Evolutionary conservation across 1,140 invertebrate species (phyloP).

Genomic region (Drosophila guanche): DNA sequence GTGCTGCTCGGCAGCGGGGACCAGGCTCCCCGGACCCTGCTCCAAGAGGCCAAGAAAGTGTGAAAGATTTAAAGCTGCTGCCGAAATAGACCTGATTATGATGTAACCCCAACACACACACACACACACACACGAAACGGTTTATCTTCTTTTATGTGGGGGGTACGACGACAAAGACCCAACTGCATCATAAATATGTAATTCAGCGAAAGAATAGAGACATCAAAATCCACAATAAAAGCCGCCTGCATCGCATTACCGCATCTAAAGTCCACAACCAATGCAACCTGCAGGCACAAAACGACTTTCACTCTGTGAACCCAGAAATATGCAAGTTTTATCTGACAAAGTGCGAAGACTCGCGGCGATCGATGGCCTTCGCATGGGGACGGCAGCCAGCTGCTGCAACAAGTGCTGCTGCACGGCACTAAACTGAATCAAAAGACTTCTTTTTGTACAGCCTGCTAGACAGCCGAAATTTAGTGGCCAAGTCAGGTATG

Average conservation of each 20-base stretch:
- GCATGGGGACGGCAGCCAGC: constrained; percentile 35
- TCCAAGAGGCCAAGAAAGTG: constrained; percentile 50
- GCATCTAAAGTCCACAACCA: constrained; percentile 26
- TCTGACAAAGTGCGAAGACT: constrained; percentile 35
- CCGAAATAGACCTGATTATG: constrained; percentile 28
- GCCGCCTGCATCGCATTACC: constrained; percentile 21
- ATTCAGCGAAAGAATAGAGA: constrained; percentile 57
- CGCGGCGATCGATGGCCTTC: constrained; percentile 53
- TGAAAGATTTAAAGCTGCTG: constrained; percentile 46
- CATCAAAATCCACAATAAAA: constrained; percentile 47
- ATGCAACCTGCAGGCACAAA: constrained; percentile 23
- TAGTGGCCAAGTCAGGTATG: constrained; percentile 1
- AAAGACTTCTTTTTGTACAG: constrained; percentile 27
- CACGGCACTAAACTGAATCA: constrained; percentile 23
- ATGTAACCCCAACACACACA: constrained; percentile 42
- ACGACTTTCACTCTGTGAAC: constrained; percentile 62
- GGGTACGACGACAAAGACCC: constrained; percentile 16
- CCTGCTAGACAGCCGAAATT: constrained; percentile 25
- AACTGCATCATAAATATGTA: constrained; percentile 39
- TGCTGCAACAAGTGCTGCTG: constrained; percentile 40
- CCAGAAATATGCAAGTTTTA: constrained; percentile 46
- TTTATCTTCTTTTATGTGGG: constrained; percentile 22
- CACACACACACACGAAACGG: constrained; percentile 3
- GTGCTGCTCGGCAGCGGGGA: constrained; percentile 21
- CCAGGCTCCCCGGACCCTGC: too few relatives aligned